These are phyloP conservation scores for Theretra japonica DNA, from an alignment of 2,888 invertebrate genomes.

Conservation along the genomic window DNA sequence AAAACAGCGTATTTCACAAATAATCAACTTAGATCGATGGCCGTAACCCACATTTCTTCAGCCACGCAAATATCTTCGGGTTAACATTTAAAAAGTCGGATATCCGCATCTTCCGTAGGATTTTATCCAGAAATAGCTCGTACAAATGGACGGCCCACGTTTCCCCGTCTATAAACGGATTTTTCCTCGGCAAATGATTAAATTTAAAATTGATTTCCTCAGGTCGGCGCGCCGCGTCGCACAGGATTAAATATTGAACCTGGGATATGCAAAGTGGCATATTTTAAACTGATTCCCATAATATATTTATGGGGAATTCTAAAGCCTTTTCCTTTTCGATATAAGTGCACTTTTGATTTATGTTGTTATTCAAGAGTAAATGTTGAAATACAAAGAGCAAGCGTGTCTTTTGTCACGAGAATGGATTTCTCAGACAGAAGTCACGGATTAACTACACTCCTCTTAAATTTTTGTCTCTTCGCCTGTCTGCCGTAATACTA, in stretches of 20 bases:
- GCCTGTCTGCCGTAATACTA: too few relatives aligned
- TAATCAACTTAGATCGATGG: too few relatives aligned
- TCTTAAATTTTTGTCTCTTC: too few relatives aligned
- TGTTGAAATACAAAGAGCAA: too few relatives aligned
- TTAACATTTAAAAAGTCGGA: neutral
- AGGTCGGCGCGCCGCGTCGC: neutral
- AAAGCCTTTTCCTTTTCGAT: neutral
- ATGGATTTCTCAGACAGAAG: too few relatives aligned
- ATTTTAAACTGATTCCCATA: neutral
- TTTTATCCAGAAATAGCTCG: slow-evolving; percentile 19
- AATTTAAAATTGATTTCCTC: slow-evolving; percentile 22
- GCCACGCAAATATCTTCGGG: too few relatives aligned
- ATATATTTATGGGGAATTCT: neutral
- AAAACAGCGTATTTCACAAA: too few relatives aligned
- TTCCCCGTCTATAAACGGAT: slow-evolving; percentile 14
- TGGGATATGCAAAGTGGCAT: neutral
- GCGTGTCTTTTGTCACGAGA: too few relatives aligned
- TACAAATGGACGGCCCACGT: neutral
- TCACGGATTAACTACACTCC: too few relatives aligned
- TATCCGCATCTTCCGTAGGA: slow-evolving; percentile 1
- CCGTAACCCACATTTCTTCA: too few relatives aligned
- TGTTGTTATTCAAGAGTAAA: too few relatives aligned
- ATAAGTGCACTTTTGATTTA: too few relatives aligned
- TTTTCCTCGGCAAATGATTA: slow-evolving; percentile 19
- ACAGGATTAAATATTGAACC: neutral